Evolutionary conservation across 2,113 vertebrate species (phyloP), one percentile per base, ranked within the genome.

Genomic region (Neotragus pygmaeus): DNA sequence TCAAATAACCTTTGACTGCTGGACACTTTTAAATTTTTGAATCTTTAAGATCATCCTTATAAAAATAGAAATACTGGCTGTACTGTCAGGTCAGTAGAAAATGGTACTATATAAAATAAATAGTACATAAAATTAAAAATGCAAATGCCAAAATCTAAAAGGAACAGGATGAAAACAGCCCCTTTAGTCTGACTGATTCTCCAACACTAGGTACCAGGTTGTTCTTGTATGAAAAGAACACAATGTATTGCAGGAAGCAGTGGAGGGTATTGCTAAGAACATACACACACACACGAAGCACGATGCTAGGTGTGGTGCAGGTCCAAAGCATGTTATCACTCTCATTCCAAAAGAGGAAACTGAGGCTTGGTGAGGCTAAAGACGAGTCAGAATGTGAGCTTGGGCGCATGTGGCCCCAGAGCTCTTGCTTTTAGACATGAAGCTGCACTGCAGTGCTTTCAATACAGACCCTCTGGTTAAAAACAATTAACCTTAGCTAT

Each of bases 1-100:
- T 83, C 87, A 93, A 97, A 77, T 77, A 70, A 89, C 55, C 23
- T 91, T 81, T 96, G 92, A 21, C 17, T 96, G 17, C 30, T 93
- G n/a, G 15, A 45, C 23, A 75, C 25, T 43, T 75, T 75, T 15
- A 55, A 66, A 55, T 53, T 36, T 83, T 88, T 60, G 57, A 90
- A 47, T 45, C 77, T 23, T 78, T 88, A 89, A 90, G 93, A 95
- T 53, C 91, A 94, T 47, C 47, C 33, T 11, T 95, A 78, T 89
- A 70, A 91, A 73, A 88, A 94, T 0, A 84, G 36, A 85, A 81
- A 95, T 47, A 86, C 11, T 84, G 53, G 51, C 57, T 92, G n/a
- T 53, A 73, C 83, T 93, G 60, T 96, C 33, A 80, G 27, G 45
- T 88, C 23, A 77, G 8, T 89, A 89, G 45, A 93, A 77, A 39